Evolutionary conservation across 2,113 vertebrate species (phyloP).

Genomic region (Aptenodytes forsteri): DNA sequence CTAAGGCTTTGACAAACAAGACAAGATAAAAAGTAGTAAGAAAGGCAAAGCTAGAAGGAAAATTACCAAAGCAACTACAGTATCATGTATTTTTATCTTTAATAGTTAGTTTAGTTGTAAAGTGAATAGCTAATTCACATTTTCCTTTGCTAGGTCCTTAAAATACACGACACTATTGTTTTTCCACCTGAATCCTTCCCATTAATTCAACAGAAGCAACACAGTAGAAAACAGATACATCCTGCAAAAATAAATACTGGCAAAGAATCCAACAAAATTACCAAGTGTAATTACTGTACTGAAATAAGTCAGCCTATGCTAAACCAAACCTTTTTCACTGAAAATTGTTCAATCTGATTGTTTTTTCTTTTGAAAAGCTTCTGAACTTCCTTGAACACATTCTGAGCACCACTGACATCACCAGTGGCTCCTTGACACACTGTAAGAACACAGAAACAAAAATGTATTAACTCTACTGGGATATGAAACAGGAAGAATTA

Average conservation of each 20-base stretch:
- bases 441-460: slow-evolving; percentile 60
- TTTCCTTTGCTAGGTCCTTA: neutral
- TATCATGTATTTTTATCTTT: neutral
- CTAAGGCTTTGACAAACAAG: neutral
- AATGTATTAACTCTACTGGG: neutral
- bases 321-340: slow-evolving; percentile 89
- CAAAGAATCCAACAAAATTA: neutral
- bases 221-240: neutral
- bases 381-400: slow-evolving; percentile 93
- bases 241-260: neutral
- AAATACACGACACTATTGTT: neutral
- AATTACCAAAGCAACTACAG: neutral
- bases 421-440: slow-evolving; percentile 95
- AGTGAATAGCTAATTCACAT: neutral
- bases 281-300: neutral
- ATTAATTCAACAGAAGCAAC: neutral
- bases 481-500: neutral
- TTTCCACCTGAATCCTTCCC: neutral
- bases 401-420: slow-evolving; percentile 85
- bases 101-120: neutral
- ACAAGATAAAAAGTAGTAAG: neutral
- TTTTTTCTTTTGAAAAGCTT: slow-evolving; percentile 99
- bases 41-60: neutral
- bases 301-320: neutral
- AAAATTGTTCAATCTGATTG: slow-evolving; percentile 99